Evolutionary conservation across 2,113 vertebrate genomes (phyloP).

Genomic region (Uria lomvia): DNA sequence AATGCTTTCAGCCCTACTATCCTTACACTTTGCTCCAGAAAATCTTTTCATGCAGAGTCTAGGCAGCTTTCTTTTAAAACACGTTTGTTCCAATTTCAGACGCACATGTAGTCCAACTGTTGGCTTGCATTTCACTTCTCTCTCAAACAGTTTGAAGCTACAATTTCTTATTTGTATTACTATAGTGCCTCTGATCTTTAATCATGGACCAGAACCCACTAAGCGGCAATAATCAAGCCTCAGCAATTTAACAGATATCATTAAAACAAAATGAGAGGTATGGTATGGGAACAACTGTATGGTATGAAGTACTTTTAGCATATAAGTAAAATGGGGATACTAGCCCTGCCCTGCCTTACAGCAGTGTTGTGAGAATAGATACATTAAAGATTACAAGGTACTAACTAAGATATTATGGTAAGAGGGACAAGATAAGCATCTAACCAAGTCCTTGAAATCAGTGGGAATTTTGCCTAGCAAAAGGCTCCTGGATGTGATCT

Average conservation of each 20-base stretch:
- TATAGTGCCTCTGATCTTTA: neutral
- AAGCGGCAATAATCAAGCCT: neutral
- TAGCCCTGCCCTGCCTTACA: constrained; percentile 43
- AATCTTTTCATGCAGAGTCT: neutral
- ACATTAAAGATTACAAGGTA: constrained; percentile 34
- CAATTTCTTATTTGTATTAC: neutral
- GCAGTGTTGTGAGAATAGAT: constrained; percentile 39
- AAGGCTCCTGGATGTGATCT: constrained; percentile 20
- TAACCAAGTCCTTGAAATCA: constrained; percentile 47
- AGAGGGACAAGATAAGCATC: constrained; percentile 49
- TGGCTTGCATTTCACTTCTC: neutral
- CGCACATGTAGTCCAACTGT: neutral
- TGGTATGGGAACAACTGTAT: constrained; percentile 16
- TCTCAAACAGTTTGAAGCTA: neutral
- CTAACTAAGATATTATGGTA: constrained; percentile 23
- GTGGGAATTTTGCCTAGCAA: constrained; percentile 31
- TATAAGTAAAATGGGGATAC: neutral
- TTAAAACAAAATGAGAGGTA: constrained; percentile 27
- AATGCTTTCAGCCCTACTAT: neutral
- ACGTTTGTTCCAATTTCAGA: neutral
- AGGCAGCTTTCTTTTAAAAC: neutral
- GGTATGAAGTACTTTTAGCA: neutral
- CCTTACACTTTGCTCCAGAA: neutral
- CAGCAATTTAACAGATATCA: constrained; percentile 17
- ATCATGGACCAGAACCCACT: neutral